Conservation (phyloP, 2,113 vertebrate species). For the Prunella fulvescens region DNA sequence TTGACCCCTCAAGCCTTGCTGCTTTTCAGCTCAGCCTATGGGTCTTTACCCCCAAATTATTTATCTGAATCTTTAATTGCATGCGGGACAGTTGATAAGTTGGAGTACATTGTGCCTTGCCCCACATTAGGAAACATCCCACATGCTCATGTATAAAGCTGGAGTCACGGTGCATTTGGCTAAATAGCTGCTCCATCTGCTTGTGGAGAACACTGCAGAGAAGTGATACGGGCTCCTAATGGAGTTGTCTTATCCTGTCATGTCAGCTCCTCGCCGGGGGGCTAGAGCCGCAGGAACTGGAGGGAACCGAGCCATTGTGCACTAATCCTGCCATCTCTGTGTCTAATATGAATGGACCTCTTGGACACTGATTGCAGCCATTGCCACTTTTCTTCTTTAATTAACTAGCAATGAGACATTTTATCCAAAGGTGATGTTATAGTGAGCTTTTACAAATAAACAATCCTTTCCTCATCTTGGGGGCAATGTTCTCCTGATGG, state of each 20-base stretch:
- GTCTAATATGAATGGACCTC: background rate
- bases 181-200: constrained; percentile 66
- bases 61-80: constrained; percentile 56
- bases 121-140: constrained; percentile 56
- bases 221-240: constrained; percentile 24
- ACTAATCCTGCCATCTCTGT: constrained; percentile 5
- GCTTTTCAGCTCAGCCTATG: constrained; percentile 37
- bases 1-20: constrained; percentile 59
- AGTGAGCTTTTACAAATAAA: background rate
- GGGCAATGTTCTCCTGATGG: background rate
- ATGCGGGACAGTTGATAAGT: constrained; percentile 35
- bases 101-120: background rate
- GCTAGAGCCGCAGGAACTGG: background rate
- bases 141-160: constrained; percentile 48
- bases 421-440: background rate
- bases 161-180: constrained; percentile 59
- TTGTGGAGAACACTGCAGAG: background rate
- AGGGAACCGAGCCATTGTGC: background rate
- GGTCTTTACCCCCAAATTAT: constrained; percentile 47
- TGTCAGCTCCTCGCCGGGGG: constrained; percentile 8
- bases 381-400: background rate
- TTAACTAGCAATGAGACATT: background rate
- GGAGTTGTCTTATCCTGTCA: constrained; percentile 40
- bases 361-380: background rate
- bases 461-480: background rate